These are phyloP conservation scores for Amaurobius ferox DNA, from an alignment of 2,888 invertebrate species.

Conservation along the genomic window DNA sequence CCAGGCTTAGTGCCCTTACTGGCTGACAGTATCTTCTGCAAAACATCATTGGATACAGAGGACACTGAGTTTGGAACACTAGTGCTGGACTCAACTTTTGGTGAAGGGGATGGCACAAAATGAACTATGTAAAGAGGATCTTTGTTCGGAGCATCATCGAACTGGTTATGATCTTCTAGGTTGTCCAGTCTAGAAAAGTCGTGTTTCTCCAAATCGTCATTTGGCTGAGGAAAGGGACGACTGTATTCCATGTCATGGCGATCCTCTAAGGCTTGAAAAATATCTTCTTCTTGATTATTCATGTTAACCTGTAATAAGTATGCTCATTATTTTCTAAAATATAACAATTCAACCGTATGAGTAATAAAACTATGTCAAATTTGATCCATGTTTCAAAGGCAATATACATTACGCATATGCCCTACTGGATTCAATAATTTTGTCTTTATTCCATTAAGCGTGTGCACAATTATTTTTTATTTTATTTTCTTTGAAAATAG, in stretches of 20 bases:
- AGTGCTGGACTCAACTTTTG: conserved; percentile 49
- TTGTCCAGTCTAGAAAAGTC: conserved; percentile 39
- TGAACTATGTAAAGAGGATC: conserved; percentile 67
- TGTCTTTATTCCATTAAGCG: too few relatives aligned
- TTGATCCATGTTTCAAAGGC: too few relatives aligned
- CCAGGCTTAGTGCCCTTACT: conserved; percentile 63
- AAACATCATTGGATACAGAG: conserved; percentile 40
- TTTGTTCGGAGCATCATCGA: conserved; percentile 38
- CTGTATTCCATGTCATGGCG: conserved; percentile 44
- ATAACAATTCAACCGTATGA: too few relatives aligned
- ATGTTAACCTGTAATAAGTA: conserved; percentile 3
- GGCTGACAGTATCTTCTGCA: conserved; percentile 58
- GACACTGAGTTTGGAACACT: conserved; percentile 5
- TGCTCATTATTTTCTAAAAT: too few relatives aligned
- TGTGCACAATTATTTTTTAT: too few relatives aligned
- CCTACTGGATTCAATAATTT: too few relatives aligned
- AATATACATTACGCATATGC: too few relatives aligned
- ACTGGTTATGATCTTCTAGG: conserved; percentile 13
- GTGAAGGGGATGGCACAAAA: conserved; percentile 63
- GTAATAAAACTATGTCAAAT: too few relatives aligned
- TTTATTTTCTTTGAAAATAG: too few relatives aligned
- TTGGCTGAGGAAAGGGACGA: not conserved
- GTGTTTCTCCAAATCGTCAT: not conserved
- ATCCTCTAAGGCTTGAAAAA: conserved; percentile 57
- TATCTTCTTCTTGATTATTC: conserved; percentile 49